Evolutionary conservation across 2,888 invertebrate genomes (phyloP).

Genomic region (Meandrusa payeni): DNA sequence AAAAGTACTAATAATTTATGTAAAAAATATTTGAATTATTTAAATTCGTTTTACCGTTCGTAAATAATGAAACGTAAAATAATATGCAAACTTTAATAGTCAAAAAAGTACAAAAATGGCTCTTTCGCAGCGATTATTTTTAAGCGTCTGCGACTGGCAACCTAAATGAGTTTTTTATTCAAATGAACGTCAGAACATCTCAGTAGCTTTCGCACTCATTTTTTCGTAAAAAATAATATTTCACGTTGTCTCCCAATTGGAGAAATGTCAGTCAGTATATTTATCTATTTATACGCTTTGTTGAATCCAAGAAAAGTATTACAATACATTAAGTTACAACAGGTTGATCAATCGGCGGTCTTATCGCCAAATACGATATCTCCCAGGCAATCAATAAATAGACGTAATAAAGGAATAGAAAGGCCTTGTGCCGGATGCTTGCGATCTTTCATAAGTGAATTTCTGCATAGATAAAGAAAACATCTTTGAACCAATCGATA

Average conservation of each 20-base stretch:
- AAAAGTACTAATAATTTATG: too few relatives aligned
- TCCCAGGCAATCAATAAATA: too few relatives aligned
- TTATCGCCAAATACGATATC: too few relatives aligned
- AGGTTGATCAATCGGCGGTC: too few relatives aligned
- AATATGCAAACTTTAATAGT: conserved; percentile 17
- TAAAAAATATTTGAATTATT: too few relatives aligned
- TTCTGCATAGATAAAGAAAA: too few relatives aligned
- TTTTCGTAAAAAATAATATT: conserved; percentile 6
- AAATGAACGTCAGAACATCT: conserved; percentile 22
- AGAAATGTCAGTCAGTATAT: not conserved
- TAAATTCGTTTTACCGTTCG: too few relatives aligned
- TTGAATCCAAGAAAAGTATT: not conserved
- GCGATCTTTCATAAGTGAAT: too few relatives aligned
- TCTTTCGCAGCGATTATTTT: conserved; percentile 20
- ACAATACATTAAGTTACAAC: too few relatives aligned
- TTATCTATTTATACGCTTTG: not conserved
- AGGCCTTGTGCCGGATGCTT: too few relatives aligned
- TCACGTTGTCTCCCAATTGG: conserved; percentile 4
- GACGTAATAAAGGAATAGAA: too few relatives aligned
- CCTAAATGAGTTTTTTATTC: conserved; percentile 23
- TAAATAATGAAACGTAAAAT: not conserved
- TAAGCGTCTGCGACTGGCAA: conserved; percentile 23
- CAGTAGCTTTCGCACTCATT: conserved; percentile 23
- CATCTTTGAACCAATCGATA: too few relatives aligned
- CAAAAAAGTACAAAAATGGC: conserved; percentile 18